These are phyloP conservation scores for Corvus moneduloides DNA, from an alignment of 2,113 vertebrate species.

Conservation along the genomic window DNA sequence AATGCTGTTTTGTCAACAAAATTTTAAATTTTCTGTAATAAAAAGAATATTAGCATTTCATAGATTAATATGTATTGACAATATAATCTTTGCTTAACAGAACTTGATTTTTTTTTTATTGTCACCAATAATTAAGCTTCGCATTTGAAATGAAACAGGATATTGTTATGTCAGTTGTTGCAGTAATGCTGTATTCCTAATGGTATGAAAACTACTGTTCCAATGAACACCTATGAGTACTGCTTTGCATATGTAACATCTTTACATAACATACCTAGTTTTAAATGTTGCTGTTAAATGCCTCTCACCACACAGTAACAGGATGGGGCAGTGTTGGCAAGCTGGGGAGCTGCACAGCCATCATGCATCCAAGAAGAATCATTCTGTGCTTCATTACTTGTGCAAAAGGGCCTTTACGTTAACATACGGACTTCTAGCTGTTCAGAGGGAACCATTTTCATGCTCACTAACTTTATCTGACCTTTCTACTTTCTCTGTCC, in stretches of 20 bases:
- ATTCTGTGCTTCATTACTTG: background rate
- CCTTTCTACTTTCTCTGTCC: background rate
- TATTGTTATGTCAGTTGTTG: background rate
- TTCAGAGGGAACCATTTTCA: background rate
- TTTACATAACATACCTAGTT: background rate
- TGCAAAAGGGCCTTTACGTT: background rate
- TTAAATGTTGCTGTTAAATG: background rate
- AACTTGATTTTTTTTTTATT: background rate
- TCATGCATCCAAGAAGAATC: background rate
- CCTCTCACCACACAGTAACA: background rate
- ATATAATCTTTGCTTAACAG: background rate
- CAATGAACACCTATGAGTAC: background rate
- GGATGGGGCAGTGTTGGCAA: background rate
- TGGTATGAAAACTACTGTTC: background rate
- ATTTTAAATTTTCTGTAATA: background rate
- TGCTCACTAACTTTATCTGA: background rate
- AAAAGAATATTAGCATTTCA: background rate
- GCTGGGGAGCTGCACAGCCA: background rate
- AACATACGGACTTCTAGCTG: background rate
- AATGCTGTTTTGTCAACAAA: background rate
- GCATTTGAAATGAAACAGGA: background rate
- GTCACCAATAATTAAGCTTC: background rate
- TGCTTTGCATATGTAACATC: background rate
- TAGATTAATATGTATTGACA: background rate
- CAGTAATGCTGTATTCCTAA: background rate